Base-by-base conservation (phyloP, 1,140 invertebrate genomes). In the Pogonomyrmex californicus region DNA sequence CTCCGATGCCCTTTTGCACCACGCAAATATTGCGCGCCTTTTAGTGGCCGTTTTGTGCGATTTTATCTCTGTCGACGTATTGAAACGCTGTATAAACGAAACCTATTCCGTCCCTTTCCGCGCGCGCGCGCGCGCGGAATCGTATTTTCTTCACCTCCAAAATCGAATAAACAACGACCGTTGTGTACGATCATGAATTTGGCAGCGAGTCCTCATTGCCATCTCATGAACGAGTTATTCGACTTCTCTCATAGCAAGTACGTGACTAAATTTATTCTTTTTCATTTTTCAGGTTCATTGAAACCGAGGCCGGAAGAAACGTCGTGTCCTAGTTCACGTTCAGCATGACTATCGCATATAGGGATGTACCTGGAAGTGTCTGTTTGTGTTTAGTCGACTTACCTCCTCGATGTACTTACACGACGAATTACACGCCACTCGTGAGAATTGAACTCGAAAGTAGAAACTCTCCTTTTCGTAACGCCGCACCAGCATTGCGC, bases 221-320 rank as follows among this genome's bases (percentile, higher is more conserved):
- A 30, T 17, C 70, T 36, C 30, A 30, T 38, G 73, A 54, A 17
- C 70, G 14, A 73, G 68, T 62, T 54, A 66, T 82, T 68, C 68
- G 33, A 87, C 44, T 77, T 36, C n/a, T 56, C 17, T 49, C n/a
- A n/a, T 41, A 71, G 47, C 47, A 65, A 56, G 41, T 75, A 89
- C 54, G 88, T 78, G 78, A 89, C 70, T 63, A 87, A 85, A 78
- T 90, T 81, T 85, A 65, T 81, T 87, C 76, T 87, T 87, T 86
- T 83, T 36, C 33, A 63, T 71, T 77, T 65, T 58, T 62, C 41
- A 71, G 38, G 54, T 14, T 1, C 17, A 23, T 23, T 4, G 47
- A 10, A 1, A 66, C 23, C 30, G 41, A 49, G 54, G 12, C 51
- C 49, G 51, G 65, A 82, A 71, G 65, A 87, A 82, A 78, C 63